Conservation (phyloP, 2,888 invertebrate species). For the Endotricha flammealis region DNA sequence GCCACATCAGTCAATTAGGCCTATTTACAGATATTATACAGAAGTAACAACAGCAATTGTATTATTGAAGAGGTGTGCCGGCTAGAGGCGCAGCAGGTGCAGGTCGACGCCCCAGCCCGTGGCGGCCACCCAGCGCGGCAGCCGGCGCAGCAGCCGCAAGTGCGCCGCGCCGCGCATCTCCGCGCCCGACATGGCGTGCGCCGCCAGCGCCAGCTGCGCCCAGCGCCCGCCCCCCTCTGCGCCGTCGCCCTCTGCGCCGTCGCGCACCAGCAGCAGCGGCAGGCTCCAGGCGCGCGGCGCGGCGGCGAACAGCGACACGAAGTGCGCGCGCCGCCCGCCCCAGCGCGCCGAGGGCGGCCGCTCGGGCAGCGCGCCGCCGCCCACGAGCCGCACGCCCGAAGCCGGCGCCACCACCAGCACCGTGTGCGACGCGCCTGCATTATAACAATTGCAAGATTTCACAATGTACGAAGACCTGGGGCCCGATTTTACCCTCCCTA, state of each 20-base stretch:
- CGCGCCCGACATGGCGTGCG: constrained; percentile 79
- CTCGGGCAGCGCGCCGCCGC: constrained; percentile 1
- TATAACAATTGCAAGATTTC: too few relatives aligned
- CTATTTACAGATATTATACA: too few relatives aligned
- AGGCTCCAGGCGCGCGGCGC: neutral
- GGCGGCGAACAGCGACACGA: constrained; percentile 3
- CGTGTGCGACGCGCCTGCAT: constrained; percentile 1
- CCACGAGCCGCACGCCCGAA: neutral
- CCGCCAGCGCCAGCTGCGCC: neutral
- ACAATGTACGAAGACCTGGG: too few relatives aligned
- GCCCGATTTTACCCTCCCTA: too few relatives aligned
- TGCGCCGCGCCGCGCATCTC: constrained; percentile 86
- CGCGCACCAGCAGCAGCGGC: constrained; percentile 1
- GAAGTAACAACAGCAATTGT: too few relatives aligned
- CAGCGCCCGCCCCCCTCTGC: constrained; percentile 1
- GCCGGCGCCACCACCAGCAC: constrained; percentile 1
- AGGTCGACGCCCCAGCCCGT: constrained; percentile 62
- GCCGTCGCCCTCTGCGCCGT: neutral
- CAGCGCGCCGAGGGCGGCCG: constrained; percentile 1
- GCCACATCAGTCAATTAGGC: too few relatives aligned
- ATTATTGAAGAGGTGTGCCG: too few relatives aligned
- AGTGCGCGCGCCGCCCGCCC: neutral
- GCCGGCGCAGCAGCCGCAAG: constrained; percentile 77
- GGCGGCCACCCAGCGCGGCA: constrained; percentile 75
- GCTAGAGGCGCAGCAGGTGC: constrained; percentile 83